phyloP scores from a whole-genome alignment of 1,140 invertebrate species.

The Plectus sambesii region DNA sequence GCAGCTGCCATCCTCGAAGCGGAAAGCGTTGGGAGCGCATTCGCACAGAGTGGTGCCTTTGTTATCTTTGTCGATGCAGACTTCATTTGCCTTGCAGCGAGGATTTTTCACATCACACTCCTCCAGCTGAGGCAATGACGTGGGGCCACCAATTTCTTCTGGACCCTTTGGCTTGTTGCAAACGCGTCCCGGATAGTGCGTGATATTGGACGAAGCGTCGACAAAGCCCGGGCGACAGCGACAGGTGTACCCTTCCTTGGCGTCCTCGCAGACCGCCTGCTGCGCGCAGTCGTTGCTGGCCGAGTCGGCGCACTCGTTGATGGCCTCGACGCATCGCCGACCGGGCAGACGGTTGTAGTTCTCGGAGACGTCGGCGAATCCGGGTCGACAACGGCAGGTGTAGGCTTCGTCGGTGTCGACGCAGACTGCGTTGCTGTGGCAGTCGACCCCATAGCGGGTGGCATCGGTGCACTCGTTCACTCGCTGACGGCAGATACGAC shows the following conservation, averaged over 20 bases:
- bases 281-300: constrained; percentile 82
- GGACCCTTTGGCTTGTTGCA: constrained; percentile 35
- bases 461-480: constrained; percentile 39
- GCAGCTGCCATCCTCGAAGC: constrained; percentile 37
- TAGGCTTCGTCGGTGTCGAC: constrained; percentile 42
- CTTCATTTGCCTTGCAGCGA: constrained; percentile 32
- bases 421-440: constrained; percentile 40
- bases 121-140: constrained; percentile 16
- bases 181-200: constrained; percentile 41
- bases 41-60: constrained; percentile 35
- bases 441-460: constrained; percentile 34
- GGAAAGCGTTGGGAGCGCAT: constrained; percentile 30
- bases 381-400: constrained; percentile 38
- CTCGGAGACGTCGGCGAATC: constrained; percentile 45
- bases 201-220: constrained; percentile 38
- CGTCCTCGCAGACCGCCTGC: constrained; percentile 69
- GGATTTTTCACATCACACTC: constrained; percentile 26
- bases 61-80: constrained; percentile 22
- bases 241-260: constrained; percentile 45
- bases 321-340: constrained; percentile 52
- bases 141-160: constrained; percentile 10
- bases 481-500: constrained; percentile 31
- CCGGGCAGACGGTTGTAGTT: constrained; percentile 40
- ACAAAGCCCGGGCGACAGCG: constrained; percentile 34
- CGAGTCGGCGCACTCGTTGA: constrained; percentile 71